Base-by-base conservation (phyloP, 1,140 invertebrate species). In the Rhopalosiphum padi region DNA sequence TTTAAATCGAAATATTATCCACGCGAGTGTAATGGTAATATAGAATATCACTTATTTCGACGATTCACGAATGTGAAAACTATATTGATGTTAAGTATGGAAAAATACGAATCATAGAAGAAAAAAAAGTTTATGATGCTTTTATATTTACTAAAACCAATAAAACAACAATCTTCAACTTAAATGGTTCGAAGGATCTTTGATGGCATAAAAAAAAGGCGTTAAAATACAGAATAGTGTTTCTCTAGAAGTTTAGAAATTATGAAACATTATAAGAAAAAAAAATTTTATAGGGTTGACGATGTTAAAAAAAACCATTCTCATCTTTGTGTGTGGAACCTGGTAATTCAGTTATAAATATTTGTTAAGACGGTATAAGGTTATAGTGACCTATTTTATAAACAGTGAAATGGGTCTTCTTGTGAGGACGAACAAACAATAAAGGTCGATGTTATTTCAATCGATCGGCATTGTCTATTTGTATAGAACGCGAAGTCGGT, bases 381-480 rank as follows among this genome's bases (percentile, higher is more conserved):
- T 89, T 53, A 35, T 37, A 35, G n/a, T 89, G 87, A 89, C 87
- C 87, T 89, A 89, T 89, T 89, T 89, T 89, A 89, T 53, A 53
- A n/a, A 53, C 46, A 53, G 15, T 21, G 2, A 51, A 51, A 53
- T 35, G 46, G 5, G 87, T 25, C 51, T 51, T 51, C 46, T 88
- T 30, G 18, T 35, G 87, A n/a, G 48, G 48, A 89, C 46, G n/a
- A 53, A 89, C 85, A 46, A 46, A 30, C 43, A 87, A 51, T 88
- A 53, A 86, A 43, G 85, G 87, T 89, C 48, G 46, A 53, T 53
- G 87, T 37, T 89, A 51, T 89, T 89, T 37, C 46, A 53, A 89
- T 89, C 87, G 87, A 89, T 89, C 35, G 87, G n/a, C 48, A 37
- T 51, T 89, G 87, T 89, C 87, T 53, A 53, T 89, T 89, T 53